Base-by-base conservation (phyloP, 2,888 invertebrate genomes). In the Leucoptera coffeella region DNA sequence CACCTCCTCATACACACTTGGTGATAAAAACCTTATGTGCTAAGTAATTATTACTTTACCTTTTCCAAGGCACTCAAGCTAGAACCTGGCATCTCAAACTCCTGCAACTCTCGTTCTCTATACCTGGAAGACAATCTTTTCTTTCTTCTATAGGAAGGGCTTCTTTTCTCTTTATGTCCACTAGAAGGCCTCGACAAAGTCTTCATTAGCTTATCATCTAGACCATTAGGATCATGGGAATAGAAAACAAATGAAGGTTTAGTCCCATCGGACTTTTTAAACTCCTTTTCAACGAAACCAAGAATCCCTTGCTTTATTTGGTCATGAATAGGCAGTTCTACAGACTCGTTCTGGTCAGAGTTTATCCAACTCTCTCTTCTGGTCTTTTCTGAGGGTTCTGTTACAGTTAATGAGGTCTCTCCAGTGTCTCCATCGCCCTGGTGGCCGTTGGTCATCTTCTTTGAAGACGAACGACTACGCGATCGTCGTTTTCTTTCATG, bases 291-390 rank as follows among this genome's bases (percentile, higher is more conserved):
- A 12, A 72, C 69, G 40, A 71, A 72, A 5, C 69, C 72, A 32
- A 72, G 36, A 22, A 72, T 72, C 25, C 64, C 72, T 47, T 64
- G 64, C 38, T 72, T 72, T 26, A 73, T 58, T 44, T 73, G 71
- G 29, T 71, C 69, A 35, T 77, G 78, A 20, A 78, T 78, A 23
- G 77, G 76, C 13, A 73, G 41, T 38, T 78, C 77, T 11, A 76
- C 49, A 1, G 76, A 77, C 33, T 75, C 72, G 29, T 58, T 58
- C 20, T 69, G 59, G 37, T 71, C 71, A 0, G 72, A 67, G 33
- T 64, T 59, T 14, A 61, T 56, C 72, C 72, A 72, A 32, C 51
- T 65, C 23, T 69, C 71, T 5, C 62, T 44, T 40, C 62, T 69
- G 1, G 57, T 40, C 35, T 56, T 69, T 4, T 64, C 65, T 12